phyloP scores from a whole-genome alignment of 1,140 invertebrate genomes.

The Trigoniulus corallinus region DNA sequence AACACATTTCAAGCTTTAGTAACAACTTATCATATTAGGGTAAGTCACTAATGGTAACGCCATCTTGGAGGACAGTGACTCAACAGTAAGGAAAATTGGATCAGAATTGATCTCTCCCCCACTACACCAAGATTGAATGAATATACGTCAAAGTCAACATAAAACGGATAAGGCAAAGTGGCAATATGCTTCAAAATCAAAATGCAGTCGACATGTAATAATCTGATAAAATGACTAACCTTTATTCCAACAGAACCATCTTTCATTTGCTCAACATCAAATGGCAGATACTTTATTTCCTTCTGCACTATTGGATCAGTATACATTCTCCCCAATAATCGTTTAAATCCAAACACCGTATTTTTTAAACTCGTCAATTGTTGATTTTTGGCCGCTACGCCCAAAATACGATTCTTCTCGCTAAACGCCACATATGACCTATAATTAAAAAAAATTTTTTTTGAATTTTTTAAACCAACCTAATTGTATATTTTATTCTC shows the following conservation, averaged over 20 bases:
- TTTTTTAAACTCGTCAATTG: slow-evolving; percentile 94
- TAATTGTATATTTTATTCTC: no score
- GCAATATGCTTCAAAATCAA: not conserved
- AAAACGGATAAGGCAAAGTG: no score
- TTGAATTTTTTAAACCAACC: no score
- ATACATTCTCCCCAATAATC: slow-evolving; percentile 53
- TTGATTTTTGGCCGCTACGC: slow-evolving; percentile 92
- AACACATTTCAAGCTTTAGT: no score
- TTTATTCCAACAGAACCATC: slow-evolving; percentile 60
- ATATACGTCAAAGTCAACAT: no score
- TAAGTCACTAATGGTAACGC: no score
- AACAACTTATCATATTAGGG: no score
- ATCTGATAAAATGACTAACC: slow-evolving; percentile 27
- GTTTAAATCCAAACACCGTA: slow-evolving; percentile 85
- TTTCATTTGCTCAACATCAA: slow-evolving; percentile 43
- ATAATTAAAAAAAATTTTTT: slow-evolving; percentile 23
- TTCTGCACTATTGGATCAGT: slow-evolving; percentile 69
- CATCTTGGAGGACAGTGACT: no score
- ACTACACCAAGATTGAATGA: no score
- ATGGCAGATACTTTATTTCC: slow-evolving; percentile 60
- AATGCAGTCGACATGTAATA: slow-evolving; percentile 9
- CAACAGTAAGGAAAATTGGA: no score
- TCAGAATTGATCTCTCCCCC: no score
- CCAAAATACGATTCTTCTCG: slow-evolving; percentile 76
- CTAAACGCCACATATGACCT: slow-evolving; percentile 93